These are phyloP conservation scores for Cydia fagiglandana DNA, from an alignment of 1,140 invertebrate species.

Conservation along the genomic window DNA sequence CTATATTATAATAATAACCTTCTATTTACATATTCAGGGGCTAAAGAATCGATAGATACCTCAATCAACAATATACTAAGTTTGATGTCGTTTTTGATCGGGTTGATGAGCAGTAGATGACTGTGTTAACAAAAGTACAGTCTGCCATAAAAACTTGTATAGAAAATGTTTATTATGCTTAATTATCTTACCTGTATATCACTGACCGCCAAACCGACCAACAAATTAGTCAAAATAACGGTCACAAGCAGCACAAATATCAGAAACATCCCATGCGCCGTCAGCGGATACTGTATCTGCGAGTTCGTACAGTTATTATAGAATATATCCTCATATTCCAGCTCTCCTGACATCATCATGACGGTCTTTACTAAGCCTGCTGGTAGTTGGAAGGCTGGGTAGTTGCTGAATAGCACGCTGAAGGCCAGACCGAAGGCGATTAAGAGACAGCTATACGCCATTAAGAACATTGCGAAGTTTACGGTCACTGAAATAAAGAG, in stretches of 20 bases:
- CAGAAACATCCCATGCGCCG: conserved; percentile 87
- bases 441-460: conserved; percentile 89
- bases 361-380: conserved; percentile 87
- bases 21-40: too few species aligned
- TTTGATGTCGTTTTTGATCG: too few species aligned
- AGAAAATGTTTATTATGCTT: not conserved
- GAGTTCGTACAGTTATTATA: conserved; percentile 80
- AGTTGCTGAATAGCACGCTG: conserved; percentile 88
- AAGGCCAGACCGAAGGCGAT: conserved; percentile 89
- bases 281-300: conserved; percentile 82
- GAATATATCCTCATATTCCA: conserved; percentile 92
- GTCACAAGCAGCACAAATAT: conserved; percentile 90
- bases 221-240: conserved; percentile 90
- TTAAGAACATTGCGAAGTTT: conserved; percentile 90
- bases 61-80: too few species aligned
- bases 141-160: not conserved
- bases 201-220: conserved; percentile 91
- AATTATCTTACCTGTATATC: conserved; percentile 82
- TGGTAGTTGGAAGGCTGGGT: conserved; percentile 84
- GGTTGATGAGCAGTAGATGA: not conserved
- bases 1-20: too few species aligned
- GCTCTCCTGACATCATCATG: conserved; percentile 93
- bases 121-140: not conserved
- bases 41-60: too few species aligned
- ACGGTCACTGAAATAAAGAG: conserved; percentile 82